Evolutionary conservation across 1,140 invertebrate genomes (phyloP), one percentile per base, ranked within the genome.

Genomic region (Anastatus disparis): DNA sequence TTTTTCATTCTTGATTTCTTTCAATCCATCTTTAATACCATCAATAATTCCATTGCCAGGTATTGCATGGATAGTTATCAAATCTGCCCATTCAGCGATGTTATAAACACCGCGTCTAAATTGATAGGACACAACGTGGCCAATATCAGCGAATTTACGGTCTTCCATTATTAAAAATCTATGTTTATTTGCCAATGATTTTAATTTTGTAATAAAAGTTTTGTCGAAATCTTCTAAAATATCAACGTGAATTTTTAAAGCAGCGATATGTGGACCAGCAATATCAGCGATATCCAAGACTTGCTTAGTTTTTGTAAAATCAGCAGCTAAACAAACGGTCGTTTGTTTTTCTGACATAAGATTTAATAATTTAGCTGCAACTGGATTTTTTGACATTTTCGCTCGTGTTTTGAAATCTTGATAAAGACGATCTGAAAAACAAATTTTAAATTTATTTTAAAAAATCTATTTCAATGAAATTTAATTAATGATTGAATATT

Each of bases 101-200:
- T 90, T 89, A 78, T 92, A 94, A 3, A 95, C 61, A 0, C 95
- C 95, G 67, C 90, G 88, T 13, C 84, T 85, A 79, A 93, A 95
- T 81, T 99, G 97, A 52, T 92, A 81, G 3, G 90, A 86, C 0
- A 97, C 95, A 8, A 95, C 98, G 79, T 96, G 93, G 0, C 97
- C 97, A 84, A 99, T 99, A 86, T 99, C 97, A 31, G 92, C 95
- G 87, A 96, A 98, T 85, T 99, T 99, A 77, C 97, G 91, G 80
- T 99, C 97, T 87, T 99, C 98, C 89, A 99, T 92, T 20, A 99
- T 87, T 4, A 99, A 75, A 82, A 99, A 99, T 67, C 96, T 91
- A 76, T 95, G 90, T 75, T 91, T 90, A 17, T 87, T 79, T 7
- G 96, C 90, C 42, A 98, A 77, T 20, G 89, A 78, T 75, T 88